Percentiles rank a stretch among this genome's conserved stretches.
Conservation (phyloP, 2,797 vertebrate species). For the Coluber constrictor region DNA sequence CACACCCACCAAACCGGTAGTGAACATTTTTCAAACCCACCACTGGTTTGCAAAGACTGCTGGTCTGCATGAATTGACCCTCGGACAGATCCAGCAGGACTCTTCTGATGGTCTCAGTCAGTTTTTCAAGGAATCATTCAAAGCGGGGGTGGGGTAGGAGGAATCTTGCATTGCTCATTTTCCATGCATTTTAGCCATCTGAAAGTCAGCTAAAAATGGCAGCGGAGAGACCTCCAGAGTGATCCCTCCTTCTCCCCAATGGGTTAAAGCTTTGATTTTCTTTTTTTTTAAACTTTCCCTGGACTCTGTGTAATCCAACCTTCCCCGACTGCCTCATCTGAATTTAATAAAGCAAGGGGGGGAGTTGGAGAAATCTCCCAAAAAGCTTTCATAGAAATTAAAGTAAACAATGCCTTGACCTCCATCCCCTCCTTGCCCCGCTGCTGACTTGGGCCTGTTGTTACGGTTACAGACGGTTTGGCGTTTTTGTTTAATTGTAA, state of each 20-base stretch:
- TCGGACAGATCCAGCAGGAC: background rate
- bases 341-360: slow-evolving; percentile 62
- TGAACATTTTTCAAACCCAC: background rate
- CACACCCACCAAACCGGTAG: no score
- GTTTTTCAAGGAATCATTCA: background rate
- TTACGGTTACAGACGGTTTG: slow-evolving; percentile 11
- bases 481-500: slow-evolving; percentile 54
- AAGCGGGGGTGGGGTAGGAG: background rate
- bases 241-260: slow-evolving; percentile 13
- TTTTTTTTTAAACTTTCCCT: slow-evolving; percentile 15
- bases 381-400: slow-evolving; percentile 68
- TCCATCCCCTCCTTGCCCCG: slow-evolving; percentile 48
- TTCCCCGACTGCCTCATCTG: slow-evolving; percentile 63
- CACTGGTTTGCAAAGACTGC: background rate
- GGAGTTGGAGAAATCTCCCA: slow-evolving; percentile 52
- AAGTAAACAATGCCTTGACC: slow-evolving; percentile 65
- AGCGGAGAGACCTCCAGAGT: background rate
- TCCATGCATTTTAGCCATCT: background rate
- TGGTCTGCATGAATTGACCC: background rate
- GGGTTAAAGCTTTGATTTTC: slow-evolving; percentile 50
- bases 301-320: slow-evolving; percentile 59
- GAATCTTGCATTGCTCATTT: background rate
- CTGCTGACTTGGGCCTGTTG: slow-evolving; percentile 49
- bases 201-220: background rate
- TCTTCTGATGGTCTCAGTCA: background rate